Evolutionary conservation across 2,888 invertebrate species (phyloP).

Genomic region (Patella caerulea): DNA sequence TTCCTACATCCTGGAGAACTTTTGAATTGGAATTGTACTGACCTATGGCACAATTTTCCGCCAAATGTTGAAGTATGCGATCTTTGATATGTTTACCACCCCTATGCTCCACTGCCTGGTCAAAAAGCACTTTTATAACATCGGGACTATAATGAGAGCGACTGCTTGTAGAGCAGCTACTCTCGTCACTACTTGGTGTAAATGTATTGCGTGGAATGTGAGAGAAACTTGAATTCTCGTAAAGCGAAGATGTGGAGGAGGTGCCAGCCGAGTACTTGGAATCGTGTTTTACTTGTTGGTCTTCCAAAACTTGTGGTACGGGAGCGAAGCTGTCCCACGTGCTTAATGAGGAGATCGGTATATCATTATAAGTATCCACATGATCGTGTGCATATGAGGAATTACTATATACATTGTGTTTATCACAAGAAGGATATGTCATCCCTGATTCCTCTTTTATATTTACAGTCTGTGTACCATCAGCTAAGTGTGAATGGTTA

Average conservation of each 20-base stretch:
- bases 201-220: background rate
- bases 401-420: background rate
- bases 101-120: conserved; percentile 40
- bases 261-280: background rate
- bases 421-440: background rate
- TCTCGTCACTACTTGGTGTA: conserved; percentile 7
- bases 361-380: background rate
- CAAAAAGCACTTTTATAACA: conserved; percentile 52
- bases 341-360: too few relatives aligned
- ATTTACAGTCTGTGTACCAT: background rate
- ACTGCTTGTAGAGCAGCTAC: conserved; percentile 14
- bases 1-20: background rate
- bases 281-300: background rate
- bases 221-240: background rate
- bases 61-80: background rate
- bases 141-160: conserved; percentile 44
- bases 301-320: background rate
- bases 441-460: background rate
- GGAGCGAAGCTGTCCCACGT: background rate
- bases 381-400: background rate
- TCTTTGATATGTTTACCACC: conserved; percentile 9
- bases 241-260: background rate
- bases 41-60: conserved; percentile 4
- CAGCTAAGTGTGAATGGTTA: background rate
- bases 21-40: conserved; percentile 22